Percentiles rank a stretch among this genome's conserved stretches.
Conservation (phyloP, 1,140 invertebrate genomes). For the Drosophila pachea region DNA sequence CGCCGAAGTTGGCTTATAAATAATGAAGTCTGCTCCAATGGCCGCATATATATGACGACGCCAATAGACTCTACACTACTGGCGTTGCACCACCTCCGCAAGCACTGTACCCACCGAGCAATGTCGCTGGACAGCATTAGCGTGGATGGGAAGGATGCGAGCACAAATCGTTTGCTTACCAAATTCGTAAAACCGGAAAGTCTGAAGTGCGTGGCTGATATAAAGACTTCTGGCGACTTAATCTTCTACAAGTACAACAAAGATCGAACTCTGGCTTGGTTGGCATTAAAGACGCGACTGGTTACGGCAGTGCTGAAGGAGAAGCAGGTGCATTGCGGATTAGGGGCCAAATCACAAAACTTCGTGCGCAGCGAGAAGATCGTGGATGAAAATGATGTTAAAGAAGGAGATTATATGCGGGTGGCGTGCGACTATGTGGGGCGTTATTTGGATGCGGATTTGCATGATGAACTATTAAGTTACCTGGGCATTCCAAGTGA, state of each 20-base stretch:
- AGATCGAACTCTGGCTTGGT: slow-evolving; percentile 86
- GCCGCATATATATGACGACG: slow-evolving; percentile 85
- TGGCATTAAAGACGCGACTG: slow-evolving; percentile 84
- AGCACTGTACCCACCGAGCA: slow-evolving; percentile 81
- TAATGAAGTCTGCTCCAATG: slow-evolving; percentile 86
- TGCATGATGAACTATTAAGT: slow-evolving; percentile 54
- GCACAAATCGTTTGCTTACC: slow-evolving; percentile 47
- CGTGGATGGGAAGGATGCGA: slow-evolving; percentile 55
- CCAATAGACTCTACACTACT: slow-evolving; percentile 87
- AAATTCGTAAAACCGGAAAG: slow-evolving; percentile 41
- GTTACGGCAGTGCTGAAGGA: slow-evolving; percentile 83
- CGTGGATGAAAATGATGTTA: slow-evolving; percentile 77
- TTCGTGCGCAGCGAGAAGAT: slow-evolving; percentile 83
- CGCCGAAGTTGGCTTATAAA: slow-evolving; percentile 86
- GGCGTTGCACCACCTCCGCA: slow-evolving; percentile 81
- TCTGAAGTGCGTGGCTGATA: slow-evolving; percentile 58
- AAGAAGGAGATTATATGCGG: slow-evolving; percentile 70
- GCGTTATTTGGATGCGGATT: slow-evolving; percentile 59
- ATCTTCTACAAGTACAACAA: slow-evolving; percentile 89
- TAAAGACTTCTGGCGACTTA: slow-evolving; percentile 81
- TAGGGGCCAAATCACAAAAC: slow-evolving; percentile 84
- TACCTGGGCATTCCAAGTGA: slow-evolving; percentile 66
- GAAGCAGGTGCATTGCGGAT: slow-evolving; percentile 85
- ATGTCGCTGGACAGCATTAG: slow-evolving; percentile 85
- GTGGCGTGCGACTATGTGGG: slow-evolving; percentile 73